Base-by-base conservation (phyloP, 2,888 invertebrate species). In the Cylloceria caligata region DNA sequence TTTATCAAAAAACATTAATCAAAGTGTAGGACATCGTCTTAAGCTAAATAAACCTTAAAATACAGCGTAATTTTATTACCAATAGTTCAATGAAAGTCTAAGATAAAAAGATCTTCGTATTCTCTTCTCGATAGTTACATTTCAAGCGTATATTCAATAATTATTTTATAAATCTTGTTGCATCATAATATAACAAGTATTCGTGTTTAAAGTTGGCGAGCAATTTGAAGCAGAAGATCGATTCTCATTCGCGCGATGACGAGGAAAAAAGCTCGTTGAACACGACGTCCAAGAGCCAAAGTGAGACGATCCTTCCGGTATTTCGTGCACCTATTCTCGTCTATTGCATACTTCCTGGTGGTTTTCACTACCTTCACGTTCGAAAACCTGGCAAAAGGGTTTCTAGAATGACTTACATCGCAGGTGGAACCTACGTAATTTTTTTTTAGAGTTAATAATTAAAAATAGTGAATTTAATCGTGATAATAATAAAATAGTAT, bases 361-460 rank as follows among this genome's bases (percentile, higher is more conserved):
- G 94, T 0, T 91, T 95, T 77, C 93, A 94, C 86, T 96, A 95
- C 87, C 90, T 96, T 84, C 93, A 94, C 42, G 89, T 96, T 0
- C 91, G 93, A 11, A 94, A 93, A 85, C 95, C 96, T 0, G 96
- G 96, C 0, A 92, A 89, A 13, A 93, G 93, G n/a, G 88, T 94
- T 19, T 94, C 94, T 0, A 93, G 94, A 88, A 94, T 94, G 64
- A 93, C 94, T 0, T 93, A 94, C 57, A 90, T 93, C 85, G 84
- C 93, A 0, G 86, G 80, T n/a, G 67, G 83, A 1, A 30, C 64
- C 65, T 84, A 86, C 60, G 89, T 89, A 83, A 84, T 86, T 9
- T 6, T 65, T 52, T 5, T 69, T 57, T 0, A 73, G 1, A 36
- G 34, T 47, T 24, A 49, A 34, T 21, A 13, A 45, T 2, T 3